These are phyloP conservation scores for Gymnodraco acuticeps DNA, from an alignment of 2,797 vertebrate genomes.

Conservation along the genomic window DNA sequence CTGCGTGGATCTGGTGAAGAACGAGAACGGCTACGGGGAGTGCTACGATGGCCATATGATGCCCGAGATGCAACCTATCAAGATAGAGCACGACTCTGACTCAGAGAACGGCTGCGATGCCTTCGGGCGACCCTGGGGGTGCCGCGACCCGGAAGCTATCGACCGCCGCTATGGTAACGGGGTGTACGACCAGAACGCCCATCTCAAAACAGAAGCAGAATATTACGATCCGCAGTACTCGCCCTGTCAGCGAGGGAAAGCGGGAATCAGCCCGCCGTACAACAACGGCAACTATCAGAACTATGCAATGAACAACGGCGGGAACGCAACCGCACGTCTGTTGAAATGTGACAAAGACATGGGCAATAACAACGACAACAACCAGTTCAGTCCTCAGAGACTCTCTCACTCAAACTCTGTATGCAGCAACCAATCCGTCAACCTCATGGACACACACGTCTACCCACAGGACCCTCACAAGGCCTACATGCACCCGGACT, in stretches of 20 bases:
- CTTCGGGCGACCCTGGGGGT: constrained; percentile 85
- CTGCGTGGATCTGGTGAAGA: constrained; percentile 83
- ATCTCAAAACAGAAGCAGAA: constrained; percentile 90
- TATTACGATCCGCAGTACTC: constrained; percentile 83
- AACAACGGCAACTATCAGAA: constrained; percentile 84
- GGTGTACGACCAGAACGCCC: constrained; percentile 79
- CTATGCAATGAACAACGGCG: constrained; percentile 68
- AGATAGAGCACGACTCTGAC: constrained; percentile 92
- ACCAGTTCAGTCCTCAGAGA: constrained; percentile 81
- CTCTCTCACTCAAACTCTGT: constrained; percentile 83
- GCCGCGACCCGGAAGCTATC: constrained; percentile 66
- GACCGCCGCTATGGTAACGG: constrained; percentile 78
- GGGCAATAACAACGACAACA: constrained; percentile 56
- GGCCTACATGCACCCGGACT: constrained; percentile 82
- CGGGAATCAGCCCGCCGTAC: constrained; percentile 81
- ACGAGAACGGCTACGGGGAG: constrained; percentile 80
- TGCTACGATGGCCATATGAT: constrained; percentile 82
- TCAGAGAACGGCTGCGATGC: constrained; percentile 86
- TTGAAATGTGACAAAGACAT: constrained; percentile 84
- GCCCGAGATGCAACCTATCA: constrained; percentile 87
- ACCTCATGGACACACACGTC: constrained; percentile 81
- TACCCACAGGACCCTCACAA: constrained; percentile 83
- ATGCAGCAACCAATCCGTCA: constrained; percentile 78
- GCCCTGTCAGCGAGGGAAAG: constrained; percentile 86
- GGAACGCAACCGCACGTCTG: constrained; percentile 64